Conservation (phyloP, 2,113 vertebrate species). For the Kobus ellipsiprymnus region DNA sequence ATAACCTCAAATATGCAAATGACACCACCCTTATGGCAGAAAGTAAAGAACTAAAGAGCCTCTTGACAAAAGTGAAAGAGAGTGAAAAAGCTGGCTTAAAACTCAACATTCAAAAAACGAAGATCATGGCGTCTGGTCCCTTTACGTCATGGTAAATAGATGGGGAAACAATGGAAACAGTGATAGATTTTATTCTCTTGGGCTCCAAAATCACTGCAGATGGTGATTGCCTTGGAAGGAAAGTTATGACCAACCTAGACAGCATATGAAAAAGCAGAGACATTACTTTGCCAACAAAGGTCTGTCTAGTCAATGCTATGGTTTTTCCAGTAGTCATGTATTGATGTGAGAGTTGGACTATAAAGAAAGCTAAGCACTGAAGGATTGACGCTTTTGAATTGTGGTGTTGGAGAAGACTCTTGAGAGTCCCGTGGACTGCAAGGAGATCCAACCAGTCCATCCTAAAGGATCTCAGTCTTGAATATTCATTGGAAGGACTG, state of each 20-base stretch:
- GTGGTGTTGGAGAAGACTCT: neutral
- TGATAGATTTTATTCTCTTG: neutral
- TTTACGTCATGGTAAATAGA: neutral
- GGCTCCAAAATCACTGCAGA: neutral
- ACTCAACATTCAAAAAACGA: neutral
- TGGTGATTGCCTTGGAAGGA: neutral
- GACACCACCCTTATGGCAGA: neutral
- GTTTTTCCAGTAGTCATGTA: neutral
- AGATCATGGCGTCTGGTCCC: neutral
- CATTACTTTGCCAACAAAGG: neutral
- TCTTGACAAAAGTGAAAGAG: neutral
- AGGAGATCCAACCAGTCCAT: neutral
- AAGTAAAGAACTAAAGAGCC: neutral
- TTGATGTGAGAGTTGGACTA: neutral
- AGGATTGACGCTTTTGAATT: neutral
- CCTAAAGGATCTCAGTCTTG: neutral
- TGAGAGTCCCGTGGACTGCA: neutral
- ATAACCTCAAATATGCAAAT: neutral
- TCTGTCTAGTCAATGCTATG: neutral
- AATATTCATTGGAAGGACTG: neutral
- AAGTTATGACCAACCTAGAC: neutral
- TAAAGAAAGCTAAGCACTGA: neutral
- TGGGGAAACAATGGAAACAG: neutral
- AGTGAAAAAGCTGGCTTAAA: neutral
- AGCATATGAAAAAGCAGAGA: neutral